Evolutionary conservation across 2,888 invertebrate species (phyloP), one percentile per base, ranked within the genome.

Genomic region (Apodemia duryi): DNA sequence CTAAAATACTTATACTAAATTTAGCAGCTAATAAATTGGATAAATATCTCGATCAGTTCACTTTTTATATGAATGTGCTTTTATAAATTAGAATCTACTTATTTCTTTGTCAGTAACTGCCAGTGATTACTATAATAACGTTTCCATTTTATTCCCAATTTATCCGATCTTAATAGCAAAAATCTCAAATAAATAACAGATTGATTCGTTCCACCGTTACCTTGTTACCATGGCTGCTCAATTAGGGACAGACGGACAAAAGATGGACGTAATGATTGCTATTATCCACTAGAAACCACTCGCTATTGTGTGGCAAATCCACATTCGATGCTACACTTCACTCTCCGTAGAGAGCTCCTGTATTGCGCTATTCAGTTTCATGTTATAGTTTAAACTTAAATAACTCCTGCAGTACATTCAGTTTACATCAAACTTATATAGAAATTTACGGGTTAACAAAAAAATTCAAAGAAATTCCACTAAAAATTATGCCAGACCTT

Each of bases 181-280:
- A 35, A 13, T 60, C n/a, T 11, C 29, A 32, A 60, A 60, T 13
- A 60, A 60, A 60, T 32, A 29, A 13, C 5, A 11, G 35, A 60
- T 60, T 57, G 28, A 57, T 57, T 9, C 57, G 13, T 52, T 28
- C 29, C 29, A 54, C 10, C 28, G 29, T 60, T 60, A 60, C 57
- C 57, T 35, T 35, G 57, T 60, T 60, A 35, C 57, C 57, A 60
- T 60, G 57, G 32, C 35, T 35, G 35, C 57, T 60, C 57, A 60
- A 60, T 60, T 60, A 60, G 32, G 57, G 57, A 60, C 57, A 32
- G 57, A 60, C 78, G 81, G 80, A 84, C 83, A 84, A 85, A 79
- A 80, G 82, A 73, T 75, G 73, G 79, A 80, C 78, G 78, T 77
- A 80, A 79, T 76, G 77, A 82, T 78, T 70, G 75, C 74, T 75